phyloP scores from a whole-genome alignment of 2,113 vertebrate genomes.

The Poeciliopsis occidentalis region DNA sequence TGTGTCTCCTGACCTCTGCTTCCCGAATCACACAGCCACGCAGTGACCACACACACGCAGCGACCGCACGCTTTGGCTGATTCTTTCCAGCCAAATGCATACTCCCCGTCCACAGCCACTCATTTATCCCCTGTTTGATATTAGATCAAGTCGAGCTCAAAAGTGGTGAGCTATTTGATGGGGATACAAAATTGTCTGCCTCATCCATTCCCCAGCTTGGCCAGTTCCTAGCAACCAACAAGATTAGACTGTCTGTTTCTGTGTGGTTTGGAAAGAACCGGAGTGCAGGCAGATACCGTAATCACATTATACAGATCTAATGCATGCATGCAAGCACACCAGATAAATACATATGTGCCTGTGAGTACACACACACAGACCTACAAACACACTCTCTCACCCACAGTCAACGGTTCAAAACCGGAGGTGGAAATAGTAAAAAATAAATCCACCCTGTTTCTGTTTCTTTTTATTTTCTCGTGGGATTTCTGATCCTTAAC shows the following conservation, averaged over 20 bases:
- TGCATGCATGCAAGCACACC: constrained; percentile 54
- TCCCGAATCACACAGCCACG: constrained; percentile 38
- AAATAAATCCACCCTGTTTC: background rate
- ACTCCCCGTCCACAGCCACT: constrained; percentile 31
- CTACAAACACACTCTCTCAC: background rate
- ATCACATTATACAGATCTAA: constrained; percentile 62
- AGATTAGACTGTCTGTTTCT: constrained; percentile 71
- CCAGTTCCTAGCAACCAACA: constrained; percentile 73
- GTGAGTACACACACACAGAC: background rate
- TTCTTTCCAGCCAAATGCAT: constrained; percentile 62
- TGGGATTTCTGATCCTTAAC: background rate
- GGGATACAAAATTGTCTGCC: constrained; percentile 51
- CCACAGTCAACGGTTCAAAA: constrained; percentile 15
- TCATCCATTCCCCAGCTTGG: constrained; percentile 56
- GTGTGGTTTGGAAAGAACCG: constrained; percentile 46
- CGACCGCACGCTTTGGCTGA: constrained; percentile 20
- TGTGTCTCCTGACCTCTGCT: constrained; percentile 20
- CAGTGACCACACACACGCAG: constrained; percentile 38
- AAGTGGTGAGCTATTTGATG: constrained; percentile 61
- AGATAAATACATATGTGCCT: constrained; percentile 41
- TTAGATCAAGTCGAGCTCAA: constrained; percentile 61
- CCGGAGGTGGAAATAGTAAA: constrained; percentile 1
- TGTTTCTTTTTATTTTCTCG: background rate
- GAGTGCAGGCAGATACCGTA: constrained; percentile 64
- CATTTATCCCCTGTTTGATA: constrained; percentile 45